Evolutionary conservation across 1,140 invertebrate species (phyloP), one percentile per base, ranked within the genome.

Genomic region (Matsumurasca onukii): DNA sequence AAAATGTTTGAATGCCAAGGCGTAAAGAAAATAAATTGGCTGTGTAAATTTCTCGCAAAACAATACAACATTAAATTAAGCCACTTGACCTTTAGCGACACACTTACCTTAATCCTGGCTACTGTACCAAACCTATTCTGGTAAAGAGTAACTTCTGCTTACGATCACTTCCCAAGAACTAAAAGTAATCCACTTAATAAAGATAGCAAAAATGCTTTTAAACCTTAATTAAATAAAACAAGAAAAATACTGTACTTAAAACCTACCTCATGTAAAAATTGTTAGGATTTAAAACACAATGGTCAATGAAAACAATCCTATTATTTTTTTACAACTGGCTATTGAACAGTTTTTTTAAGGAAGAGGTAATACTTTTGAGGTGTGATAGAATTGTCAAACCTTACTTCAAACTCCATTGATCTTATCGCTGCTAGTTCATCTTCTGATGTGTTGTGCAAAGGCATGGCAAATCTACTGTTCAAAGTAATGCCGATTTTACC

Each of bases 401-500:
- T 71, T 71, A 78, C 78, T 48, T 75, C 69, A 73, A 86, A 85
- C 75, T 82, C 76, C 51, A 77, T 77, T 2, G 75, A 68, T 69
- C 80, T 77, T 67, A 84, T 78, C 5, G 82, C 79, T 31, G 84
- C 85, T 51, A 79, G 74, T 17, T 72, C 39, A 69, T 84, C 79
- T 52, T 80, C 77, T 20, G 73, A 70, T 12, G 74, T 73, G 68
- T 80, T 73, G 2, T 77, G 78, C 57, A 76, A 75, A 17, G 84
- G 81, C 69, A 82, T 80, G 66, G 71, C 75, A 78, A 81, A 86
- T 31, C 70, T 67, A 17, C 76, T 73, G 71, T 81, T 83, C 0
- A 86, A 68, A 13, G 81, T 78, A 39, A 87, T 86, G 62, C 82
- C 82, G 64, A 85, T 76, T 72, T 75, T 75, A 34, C 83, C 83